These are phyloP conservation scores for Phania funesta DNA, from an alignment of 2,888 invertebrate genomes.

Conservation along the genomic window DNA sequence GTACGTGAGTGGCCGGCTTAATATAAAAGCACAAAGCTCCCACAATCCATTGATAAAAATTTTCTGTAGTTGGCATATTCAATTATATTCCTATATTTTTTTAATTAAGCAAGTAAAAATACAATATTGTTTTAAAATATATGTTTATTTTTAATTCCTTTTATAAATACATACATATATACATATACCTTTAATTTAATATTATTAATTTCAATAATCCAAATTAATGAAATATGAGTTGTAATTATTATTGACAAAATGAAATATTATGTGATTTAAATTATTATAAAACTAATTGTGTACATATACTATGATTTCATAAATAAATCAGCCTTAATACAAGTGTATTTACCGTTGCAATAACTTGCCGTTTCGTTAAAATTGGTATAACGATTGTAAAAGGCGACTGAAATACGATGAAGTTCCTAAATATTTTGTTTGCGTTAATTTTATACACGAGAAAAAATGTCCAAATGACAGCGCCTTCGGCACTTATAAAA, in stretches of 20 bases:
- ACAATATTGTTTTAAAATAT: conserved; percentile 5
- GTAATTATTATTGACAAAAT: conserved; percentile 38
- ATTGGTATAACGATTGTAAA: too few relatives aligned
- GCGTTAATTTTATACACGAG: too few relatives aligned
- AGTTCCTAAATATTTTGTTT: too few relatives aligned
- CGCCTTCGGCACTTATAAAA: too few relatives aligned
- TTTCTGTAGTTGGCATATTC: conserved; percentile 16
- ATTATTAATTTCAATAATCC: conserved; percentile 47
- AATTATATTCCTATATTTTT: too few relatives aligned
- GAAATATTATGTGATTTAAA: conserved; percentile 18
- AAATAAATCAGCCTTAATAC: conserved; percentile 19
- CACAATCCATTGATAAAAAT: too few relatives aligned
- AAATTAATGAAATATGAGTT: conserved; percentile 28
- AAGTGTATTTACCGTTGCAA: too few relatives aligned
- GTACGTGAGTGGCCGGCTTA: too few relatives aligned
- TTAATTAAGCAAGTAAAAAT: background rate
- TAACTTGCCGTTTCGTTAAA: too few relatives aligned
- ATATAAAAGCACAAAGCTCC: too few relatives aligned
- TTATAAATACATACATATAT: conserved; percentile 52
- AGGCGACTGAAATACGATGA: too few relatives aligned
- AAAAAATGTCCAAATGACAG: too few relatives aligned
- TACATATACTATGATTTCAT: background rate
- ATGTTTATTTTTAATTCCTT: conserved; percentile 34
- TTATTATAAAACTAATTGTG: conserved; percentile 44
- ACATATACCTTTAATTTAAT: conserved; percentile 48